Percentiles rank a stretch among this genome's conserved stretches.
Conservation (phyloP, 2,888 invertebrate species). For the Diaphora mendica region DNA sequence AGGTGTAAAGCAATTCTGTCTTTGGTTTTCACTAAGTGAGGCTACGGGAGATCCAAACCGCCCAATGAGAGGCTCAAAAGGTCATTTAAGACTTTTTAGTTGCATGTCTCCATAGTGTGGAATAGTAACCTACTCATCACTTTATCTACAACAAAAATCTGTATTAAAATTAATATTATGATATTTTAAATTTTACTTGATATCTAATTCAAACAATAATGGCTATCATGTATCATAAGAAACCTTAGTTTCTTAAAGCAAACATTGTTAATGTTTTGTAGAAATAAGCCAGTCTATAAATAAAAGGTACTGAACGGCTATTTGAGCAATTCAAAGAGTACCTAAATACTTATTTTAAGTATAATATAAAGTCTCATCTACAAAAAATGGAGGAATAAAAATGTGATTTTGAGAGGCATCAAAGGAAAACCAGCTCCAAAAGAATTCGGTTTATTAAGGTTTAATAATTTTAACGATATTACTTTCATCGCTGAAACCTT, state of each 20-base stretch:
- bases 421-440: conserved; percentile 6
- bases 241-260: background rate
- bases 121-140: too few species aligned
- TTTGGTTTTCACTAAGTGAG: too few species aligned
- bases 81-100: too few species aligned
- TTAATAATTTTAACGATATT: conserved; percentile 14
- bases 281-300: background rate
- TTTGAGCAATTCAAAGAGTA: background rate
- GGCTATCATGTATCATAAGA: too few species aligned
- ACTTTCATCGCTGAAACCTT: background rate
- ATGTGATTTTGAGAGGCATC: conserved; percentile 9
- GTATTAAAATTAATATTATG: too few species aligned
- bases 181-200: too few species aligned
- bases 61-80: too few species aligned
- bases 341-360: background rate
- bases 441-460: conserved; percentile 7
- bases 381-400: conserved; percentile 1
- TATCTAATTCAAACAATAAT: too few species aligned
- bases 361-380: conserved; percentile 7
- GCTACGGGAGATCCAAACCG: too few species aligned
- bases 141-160: too few species aligned
- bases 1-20: too few species aligned
- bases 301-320: background rate
- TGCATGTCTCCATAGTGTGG: too few species aligned
- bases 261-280: background rate